Percentiles rank a stretch among this genome's conserved stretches.
phyloP scores from a whole-genome alignment of 2,797 vertebrate species.

The Oreonectes daqikongensis region DNA sequence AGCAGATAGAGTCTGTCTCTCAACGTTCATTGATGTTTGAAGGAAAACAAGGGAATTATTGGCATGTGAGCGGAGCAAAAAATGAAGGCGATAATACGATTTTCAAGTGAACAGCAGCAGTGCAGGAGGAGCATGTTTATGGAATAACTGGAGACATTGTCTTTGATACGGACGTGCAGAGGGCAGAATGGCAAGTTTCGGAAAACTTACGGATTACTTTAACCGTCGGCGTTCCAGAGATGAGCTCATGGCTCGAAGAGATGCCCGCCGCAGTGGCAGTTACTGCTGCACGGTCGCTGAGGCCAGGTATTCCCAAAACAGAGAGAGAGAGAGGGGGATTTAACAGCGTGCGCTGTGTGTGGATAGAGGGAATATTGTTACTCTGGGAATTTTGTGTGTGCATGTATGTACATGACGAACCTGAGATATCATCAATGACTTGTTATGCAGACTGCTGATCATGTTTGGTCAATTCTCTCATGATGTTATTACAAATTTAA shows the following conservation, averaged over 20 bases:
- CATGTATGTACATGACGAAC: background rate
- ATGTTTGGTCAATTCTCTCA: background rate
- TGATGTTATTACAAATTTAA: too few species aligned
- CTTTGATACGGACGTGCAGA: background rate
- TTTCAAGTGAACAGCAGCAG: background rate
- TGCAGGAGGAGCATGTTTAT: background rate
- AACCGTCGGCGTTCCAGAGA: slow-evolving; percentile 87
- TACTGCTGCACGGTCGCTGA: slow-evolving; percentile 88
- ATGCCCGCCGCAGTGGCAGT: slow-evolving; percentile 83
- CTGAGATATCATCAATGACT: background rate
- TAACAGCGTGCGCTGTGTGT: background rate
- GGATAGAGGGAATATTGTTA: background rate
- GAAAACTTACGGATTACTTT: slow-evolving; percentile 94
- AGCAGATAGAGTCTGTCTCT: background rate
- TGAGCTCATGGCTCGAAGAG: slow-evolving; percentile 79
- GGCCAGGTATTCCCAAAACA: slow-evolving; percentile 81
- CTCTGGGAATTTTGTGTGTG: slow-evolving; percentile 16
- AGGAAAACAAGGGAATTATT: background rate
- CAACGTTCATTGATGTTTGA: background rate
- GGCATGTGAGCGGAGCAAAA: slow-evolving; percentile 1
- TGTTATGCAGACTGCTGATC: background rate
- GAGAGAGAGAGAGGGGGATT: slow-evolving; percentile 39
- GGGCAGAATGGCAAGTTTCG: slow-evolving; percentile 84
- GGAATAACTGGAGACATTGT: background rate
- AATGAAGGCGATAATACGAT: slow-evolving; percentile 1